phyloP scores from a whole-genome alignment of 2,888 invertebrate genomes.

The Cetonia aurata region DNA sequence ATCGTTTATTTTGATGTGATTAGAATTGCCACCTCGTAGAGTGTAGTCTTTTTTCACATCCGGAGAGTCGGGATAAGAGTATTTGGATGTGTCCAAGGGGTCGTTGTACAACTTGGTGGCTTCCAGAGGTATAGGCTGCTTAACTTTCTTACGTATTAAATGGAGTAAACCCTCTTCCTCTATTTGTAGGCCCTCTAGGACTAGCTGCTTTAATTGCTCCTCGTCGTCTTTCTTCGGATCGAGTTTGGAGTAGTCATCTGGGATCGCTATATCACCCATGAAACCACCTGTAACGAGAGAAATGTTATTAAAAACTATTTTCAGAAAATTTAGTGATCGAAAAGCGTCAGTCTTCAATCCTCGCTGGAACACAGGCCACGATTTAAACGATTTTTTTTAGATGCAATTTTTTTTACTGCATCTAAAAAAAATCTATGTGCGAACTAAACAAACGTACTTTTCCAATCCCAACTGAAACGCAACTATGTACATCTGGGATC shows the following conservation, averaged over 20 bases:
- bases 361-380: too few species aligned
- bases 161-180: constrained; percentile 87
- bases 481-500: too few species aligned
- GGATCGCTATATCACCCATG: constrained; percentile 87
- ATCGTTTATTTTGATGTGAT: constrained; percentile 27
- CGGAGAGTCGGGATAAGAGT: constrained; percentile 28
- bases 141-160: constrained; percentile 78
- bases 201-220: constrained; percentile 86
- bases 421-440: too few species aligned
- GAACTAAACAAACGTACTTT: too few species aligned
- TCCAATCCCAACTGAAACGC: too few species aligned
- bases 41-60: constrained; percentile 44
- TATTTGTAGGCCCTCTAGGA: constrained; percentile 85
- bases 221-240: constrained; percentile 69
- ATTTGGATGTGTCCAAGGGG: constrained; percentile 55
- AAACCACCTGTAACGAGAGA: constrained; percentile 74
- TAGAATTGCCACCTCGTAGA: constrained; percentile 4
- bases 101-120: constrained; percentile 60
- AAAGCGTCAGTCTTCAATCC: too few species aligned
- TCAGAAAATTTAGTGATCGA: too few species aligned
- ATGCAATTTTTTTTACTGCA: too few species aligned
- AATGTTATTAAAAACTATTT: too few species aligned
- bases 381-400: too few species aligned
- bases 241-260: constrained; percentile 60
- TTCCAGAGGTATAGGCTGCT: constrained; percentile 68